These are phyloP conservation scores for Enteromius radiatus DNA, from an alignment of 2,797 vertebrate genomes.

Conservation along the genomic window DNA sequence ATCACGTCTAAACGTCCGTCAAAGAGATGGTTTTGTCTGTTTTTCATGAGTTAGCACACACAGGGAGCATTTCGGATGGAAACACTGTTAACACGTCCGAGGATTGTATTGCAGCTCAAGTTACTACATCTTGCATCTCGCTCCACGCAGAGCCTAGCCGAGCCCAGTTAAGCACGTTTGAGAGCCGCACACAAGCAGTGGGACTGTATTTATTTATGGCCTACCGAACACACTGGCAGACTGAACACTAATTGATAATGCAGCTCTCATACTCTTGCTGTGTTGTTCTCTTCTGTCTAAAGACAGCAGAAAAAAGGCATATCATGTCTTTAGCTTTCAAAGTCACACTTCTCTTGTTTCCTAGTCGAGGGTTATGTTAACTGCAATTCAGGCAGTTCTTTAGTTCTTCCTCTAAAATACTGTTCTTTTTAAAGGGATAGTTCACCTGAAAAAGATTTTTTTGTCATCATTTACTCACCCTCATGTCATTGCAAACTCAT, in stretches of 20 bases:
- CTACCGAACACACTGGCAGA: slow-evolving; percentile 12
- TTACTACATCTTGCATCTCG: slow-evolving; percentile 46
- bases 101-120: slow-evolving; percentile 57
- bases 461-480: background rate
- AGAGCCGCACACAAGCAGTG: background rate
- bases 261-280: slow-evolving; percentile 1
- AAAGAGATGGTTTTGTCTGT: slow-evolving; percentile 4
- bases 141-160: background rate
- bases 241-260: background rate
- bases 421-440: background rate
- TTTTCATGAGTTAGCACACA: slow-evolving; percentile 36
- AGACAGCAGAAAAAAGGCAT: background rate
- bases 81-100: slow-evolving; percentile 60
- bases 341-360: slow-evolving; percentile 16
- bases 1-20: background rate
- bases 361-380: background rate
- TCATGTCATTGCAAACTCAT: background rate
- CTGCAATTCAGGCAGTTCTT: background rate
- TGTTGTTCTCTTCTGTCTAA: background rate
- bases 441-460: background rate
- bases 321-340: background rate
- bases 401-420: background rate
- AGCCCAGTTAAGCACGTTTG: background rate
- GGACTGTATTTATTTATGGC: slow-evolving; percentile 40
- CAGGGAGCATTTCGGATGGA: slow-evolving; percentile 56